Evolutionary conservation across 2,113 vertebrate genomes (phyloP), one percentile per base, ranked within the genome.

Genomic region (Abramis brama): DNA sequence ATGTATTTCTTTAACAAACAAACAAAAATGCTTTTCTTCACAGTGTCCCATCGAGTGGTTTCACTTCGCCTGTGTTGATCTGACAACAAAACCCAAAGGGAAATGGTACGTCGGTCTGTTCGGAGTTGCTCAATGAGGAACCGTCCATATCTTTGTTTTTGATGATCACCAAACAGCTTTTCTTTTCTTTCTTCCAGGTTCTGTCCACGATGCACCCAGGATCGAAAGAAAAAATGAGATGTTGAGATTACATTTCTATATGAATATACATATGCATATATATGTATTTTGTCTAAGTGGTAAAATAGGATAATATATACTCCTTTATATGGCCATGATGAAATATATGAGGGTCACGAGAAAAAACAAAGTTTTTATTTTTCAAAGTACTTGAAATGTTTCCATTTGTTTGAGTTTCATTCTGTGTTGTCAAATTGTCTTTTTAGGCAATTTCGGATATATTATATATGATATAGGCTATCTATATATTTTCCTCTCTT

Each of bases 21-120:
- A 9, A 43, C 43, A 43, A 39, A 21, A 17, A 50, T 82, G 2
- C 23, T 91, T 80, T 85, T 89, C 87, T 79, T 52, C 87, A 55
- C 91, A 99, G 98, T 99, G 98, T 94, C 97, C 98, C 0, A 99
- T 99, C 2, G 98, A 99, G 81, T 99, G 98, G 98, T 99, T 99
- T 92, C 98, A 99, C 92, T 99, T 99, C 39, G 97, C 98, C 50
- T 99, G 98, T 52, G 98, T 99, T 88, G 97, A 99, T 89, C 97
- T 99, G 60, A 96, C 97, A 82, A 98, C 98, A 36, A 99, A 99
- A 91, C 98, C 98, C n/a, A 99, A 99, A 96, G 98, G 98, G 89
- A 99, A 99, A 95, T 99, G 98, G 98, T 99, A 91, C 92, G 96
- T 94, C 25, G 3, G 0, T 33, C 43, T 68, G 5, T 23, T 62